Percentiles rank a stretch among this genome's conserved stretches.
Conservation (phyloP, 2,113 vertebrate genomes). For the Haemorhous mexicanus region DNA sequence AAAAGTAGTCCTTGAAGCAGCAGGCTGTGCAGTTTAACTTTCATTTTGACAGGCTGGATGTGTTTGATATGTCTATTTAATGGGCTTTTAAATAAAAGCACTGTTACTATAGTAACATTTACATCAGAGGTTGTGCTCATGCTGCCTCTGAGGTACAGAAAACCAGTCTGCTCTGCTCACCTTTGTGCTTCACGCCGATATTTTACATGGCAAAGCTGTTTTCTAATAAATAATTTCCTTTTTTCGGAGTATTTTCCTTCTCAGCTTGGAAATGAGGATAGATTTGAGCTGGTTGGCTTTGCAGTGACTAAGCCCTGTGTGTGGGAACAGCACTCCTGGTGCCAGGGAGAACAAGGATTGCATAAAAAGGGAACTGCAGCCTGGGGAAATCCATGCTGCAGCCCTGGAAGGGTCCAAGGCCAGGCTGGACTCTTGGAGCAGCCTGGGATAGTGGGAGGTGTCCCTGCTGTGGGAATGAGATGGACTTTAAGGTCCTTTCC, state of each 20-base stretch:
- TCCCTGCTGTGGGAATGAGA: background rate
- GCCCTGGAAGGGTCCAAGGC: background rate
- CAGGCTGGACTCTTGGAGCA: background rate
- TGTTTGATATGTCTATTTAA: conserved; percentile 28
- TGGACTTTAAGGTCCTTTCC: background rate
- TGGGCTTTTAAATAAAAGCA: conserved; percentile 55
- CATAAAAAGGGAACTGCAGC: background rate
- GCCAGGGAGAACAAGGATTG: background rate
- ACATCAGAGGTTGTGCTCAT: conserved; percentile 47
- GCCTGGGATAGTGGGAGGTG: background rate
- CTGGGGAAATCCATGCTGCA: background rate
- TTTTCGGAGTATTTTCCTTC: background rate
- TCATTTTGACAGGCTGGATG: background rate
- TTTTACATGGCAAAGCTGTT: background rate
- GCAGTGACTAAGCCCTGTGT: background rate
- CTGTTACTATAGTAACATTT: conserved; percentile 67
- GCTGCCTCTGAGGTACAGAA: conserved; percentile 17
- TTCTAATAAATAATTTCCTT: background rate
- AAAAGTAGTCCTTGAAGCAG: background rate
- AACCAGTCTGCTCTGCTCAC: conserved; percentile 15
- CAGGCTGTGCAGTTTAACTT: conserved; percentile 16
- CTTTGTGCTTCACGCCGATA: background rate
- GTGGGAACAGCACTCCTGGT: background rate
- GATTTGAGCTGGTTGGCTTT: background rate
- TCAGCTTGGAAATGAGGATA: background rate